Conservation (phyloP, 92 coral and sea anemone genomes). For the Muricea muricata region DNA sequence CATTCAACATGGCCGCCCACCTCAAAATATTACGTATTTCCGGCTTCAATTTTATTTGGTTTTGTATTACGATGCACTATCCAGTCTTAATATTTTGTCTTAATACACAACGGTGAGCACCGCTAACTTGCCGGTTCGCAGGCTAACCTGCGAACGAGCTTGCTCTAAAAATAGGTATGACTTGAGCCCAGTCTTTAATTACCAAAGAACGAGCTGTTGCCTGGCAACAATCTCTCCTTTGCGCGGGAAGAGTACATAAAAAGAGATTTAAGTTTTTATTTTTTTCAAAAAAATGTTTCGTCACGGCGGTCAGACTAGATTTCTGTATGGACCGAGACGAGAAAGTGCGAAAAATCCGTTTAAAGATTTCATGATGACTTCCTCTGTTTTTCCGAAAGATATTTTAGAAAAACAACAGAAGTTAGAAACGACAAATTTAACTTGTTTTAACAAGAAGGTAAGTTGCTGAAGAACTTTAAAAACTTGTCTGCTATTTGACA, state of each 20-base stretch:
- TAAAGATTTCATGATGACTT: conserved; percentile 71
- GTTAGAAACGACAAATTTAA: conserved; percentile 73
- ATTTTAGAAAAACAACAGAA: conserved; percentile 62
- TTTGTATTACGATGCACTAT: too few relatives aligned
- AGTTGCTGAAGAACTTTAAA: not conserved
- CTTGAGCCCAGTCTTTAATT: not conserved
- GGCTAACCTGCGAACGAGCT: too few relatives aligned
- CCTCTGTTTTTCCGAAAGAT: conserved; percentile 75
- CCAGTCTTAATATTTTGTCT: too few relatives aligned
- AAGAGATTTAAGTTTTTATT: not conserved
- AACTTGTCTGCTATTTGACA: not conserved
- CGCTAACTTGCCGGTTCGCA: too few relatives aligned
- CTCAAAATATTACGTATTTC: too few relatives aligned
- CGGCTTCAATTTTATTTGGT: too few relatives aligned
- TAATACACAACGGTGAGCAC: too few relatives aligned
- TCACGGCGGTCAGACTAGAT: conserved; percentile 8
- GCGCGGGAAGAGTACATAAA: not conserved
- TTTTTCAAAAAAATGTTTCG: not conserved
- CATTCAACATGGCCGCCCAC: too few relatives aligned
- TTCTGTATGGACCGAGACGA: conserved; percentile 82
- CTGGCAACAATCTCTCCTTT: not conserved
- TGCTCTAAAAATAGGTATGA: too few relatives aligned
- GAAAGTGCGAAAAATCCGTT: conserved; percentile 72
- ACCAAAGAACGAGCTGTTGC: not conserved
- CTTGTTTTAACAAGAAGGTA: conserved; percentile 69